These are phyloP conservation scores for Limenitis camilla DNA, from an alignment of 2,888 invertebrate species.

Conservation along the genomic window DNA sequence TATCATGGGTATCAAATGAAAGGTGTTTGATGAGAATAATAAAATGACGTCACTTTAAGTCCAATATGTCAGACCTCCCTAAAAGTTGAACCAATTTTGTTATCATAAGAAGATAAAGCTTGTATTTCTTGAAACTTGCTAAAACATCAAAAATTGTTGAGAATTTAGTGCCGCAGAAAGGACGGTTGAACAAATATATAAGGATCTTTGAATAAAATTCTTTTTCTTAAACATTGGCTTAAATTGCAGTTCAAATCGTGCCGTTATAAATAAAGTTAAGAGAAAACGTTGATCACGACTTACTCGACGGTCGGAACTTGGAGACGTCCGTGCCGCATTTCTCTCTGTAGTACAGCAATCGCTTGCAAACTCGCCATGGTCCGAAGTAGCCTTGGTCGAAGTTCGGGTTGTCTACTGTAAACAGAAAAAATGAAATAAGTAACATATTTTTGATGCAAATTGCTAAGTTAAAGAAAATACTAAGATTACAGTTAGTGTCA, in stretches of 20 bases:
- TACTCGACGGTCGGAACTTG: constrained; percentile 84
- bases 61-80: too few species aligned
- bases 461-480: too few species aligned
- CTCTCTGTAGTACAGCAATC: constrained; percentile 85
- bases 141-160: too few species aligned
- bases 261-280: constrained; percentile 18
- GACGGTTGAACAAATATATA: constrained; percentile 1
- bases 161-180: neutral
- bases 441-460: neutral
- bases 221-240: constrained; percentile 8
- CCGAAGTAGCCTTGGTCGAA: constrained; percentile 90
- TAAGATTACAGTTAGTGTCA: too few species aligned
- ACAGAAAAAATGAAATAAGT: constrained; percentile 31
- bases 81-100: too few species aligned
- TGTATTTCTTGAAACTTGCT: too few species aligned
- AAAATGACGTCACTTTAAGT: too few species aligned
- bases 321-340: constrained; percentile 86
- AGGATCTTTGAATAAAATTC: constrained; percentile 6
- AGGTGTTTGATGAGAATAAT: too few species aligned
- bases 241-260: constrained; percentile 19
- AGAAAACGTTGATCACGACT: constrained; percentile 24
- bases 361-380: constrained; percentile 90
- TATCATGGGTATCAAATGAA: too few species aligned
- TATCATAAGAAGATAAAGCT: too few species aligned
- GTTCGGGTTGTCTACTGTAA: constrained; percentile 76